These are phyloP conservation scores for Tuta absoluta DNA, from an alignment of 2,888 invertebrate genomes.

Conservation along the genomic window DNA sequence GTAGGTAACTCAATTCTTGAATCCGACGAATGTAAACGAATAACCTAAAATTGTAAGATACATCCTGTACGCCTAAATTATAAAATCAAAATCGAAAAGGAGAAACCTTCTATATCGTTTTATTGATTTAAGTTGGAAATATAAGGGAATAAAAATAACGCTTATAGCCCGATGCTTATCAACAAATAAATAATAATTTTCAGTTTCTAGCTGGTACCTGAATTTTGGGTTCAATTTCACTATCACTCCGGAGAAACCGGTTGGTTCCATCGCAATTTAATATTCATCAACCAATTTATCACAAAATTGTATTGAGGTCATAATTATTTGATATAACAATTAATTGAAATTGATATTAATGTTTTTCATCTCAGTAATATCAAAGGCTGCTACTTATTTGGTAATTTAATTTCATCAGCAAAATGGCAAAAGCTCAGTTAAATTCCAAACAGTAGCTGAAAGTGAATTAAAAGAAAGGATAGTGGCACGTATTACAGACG, in stretches of 20 bases:
- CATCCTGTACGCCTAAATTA: too few relatives aligned
- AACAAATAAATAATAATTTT: too few relatives aligned
- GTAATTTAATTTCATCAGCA: not conserved
- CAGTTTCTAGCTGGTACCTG: not conserved
- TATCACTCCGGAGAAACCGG: not conserved
- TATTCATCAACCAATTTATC: not conserved
- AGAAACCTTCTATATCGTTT: too few relatives aligned
- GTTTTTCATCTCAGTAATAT: not conserved
- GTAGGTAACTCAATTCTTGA: too few relatives aligned
- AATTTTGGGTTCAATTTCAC: not conserved
- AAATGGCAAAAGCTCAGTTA: not conserved
- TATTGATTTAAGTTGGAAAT: too few relatives aligned
- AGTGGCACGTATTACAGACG: not conserved
- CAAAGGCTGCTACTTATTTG: not conserved
- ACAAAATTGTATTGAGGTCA: not conserved
- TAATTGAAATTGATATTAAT: not conserved
- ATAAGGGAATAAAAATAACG: too few relatives aligned
- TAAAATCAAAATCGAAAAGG: too few relatives aligned
- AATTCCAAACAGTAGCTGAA: not conserved
- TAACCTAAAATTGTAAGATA: too few relatives aligned
- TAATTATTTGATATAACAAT: not conserved
- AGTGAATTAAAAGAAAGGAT: not conserved
- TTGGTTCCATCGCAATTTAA: not conserved
- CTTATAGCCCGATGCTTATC: too few relatives aligned
- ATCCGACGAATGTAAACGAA: too few relatives aligned